These are phyloP conservation scores for Lepidocyrtinus sp. DNA, from an alignment of 2,888 invertebrate species.

Conservation along the genomic window DNA sequence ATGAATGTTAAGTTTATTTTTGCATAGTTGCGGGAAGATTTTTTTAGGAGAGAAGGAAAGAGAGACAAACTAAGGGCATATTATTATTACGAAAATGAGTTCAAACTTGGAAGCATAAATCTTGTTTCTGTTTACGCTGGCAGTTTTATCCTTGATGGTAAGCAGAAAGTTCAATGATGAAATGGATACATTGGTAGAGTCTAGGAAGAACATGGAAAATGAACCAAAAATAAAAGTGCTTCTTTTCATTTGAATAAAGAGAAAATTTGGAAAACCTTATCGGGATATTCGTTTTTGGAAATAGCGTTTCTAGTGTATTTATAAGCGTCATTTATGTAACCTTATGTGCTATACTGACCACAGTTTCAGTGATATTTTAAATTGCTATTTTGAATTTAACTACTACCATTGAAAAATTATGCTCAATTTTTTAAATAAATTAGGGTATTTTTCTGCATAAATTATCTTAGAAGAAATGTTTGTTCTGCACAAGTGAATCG, in stretches of 20 bases:
- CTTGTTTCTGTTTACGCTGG: slow-evolving; percentile 56
- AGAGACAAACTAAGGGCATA: slow-evolving; percentile 27
- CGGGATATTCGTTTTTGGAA: no score
- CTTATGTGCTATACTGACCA: no score
- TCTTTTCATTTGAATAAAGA: neutral
- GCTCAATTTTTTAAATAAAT: no score
- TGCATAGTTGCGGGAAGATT: neutral
- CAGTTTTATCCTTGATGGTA: slow-evolving; percentile 55
- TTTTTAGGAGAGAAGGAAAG: neutral
- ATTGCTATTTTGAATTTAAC: no score
- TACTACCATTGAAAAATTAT: no score
- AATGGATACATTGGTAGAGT: slow-evolving; percentile 34
- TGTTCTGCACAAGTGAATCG: no score
- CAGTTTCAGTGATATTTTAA: no score
- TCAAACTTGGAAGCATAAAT: slow-evolving; percentile 46
- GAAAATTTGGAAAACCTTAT: neutral
- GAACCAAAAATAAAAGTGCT: neutral
- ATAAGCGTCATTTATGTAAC: no score
- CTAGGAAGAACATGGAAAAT: neutral
- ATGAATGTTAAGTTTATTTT: neutral
- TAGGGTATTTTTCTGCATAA: no score
- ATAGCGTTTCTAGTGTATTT: no score
- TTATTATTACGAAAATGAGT: slow-evolving; percentile 50
- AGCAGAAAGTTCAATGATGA: slow-evolving; percentile 56
- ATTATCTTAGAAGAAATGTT: no score